Evolutionary conservation across 2,113 vertebrate genomes (phyloP).

Genomic region (Halichoerus grypus): DNA sequence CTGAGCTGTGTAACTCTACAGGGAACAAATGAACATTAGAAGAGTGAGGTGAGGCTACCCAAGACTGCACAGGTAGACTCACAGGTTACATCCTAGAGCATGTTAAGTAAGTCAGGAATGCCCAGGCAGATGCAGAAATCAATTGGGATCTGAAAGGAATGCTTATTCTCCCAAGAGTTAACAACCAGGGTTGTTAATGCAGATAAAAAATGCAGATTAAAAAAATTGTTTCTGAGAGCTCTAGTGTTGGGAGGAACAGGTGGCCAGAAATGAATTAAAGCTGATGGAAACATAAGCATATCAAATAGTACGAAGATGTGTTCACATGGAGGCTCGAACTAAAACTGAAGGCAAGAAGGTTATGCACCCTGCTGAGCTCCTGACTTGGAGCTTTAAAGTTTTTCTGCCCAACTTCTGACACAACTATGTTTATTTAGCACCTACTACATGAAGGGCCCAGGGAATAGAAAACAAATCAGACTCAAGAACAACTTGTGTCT

Average conservation of each 20-base stretch:
- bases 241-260: neutral
- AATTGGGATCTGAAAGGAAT: neutral
- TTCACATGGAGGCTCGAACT: neutral
- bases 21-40: neutral
- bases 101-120: neutral
- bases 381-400: neutral
- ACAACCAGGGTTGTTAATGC: neutral
- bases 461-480: neutral
- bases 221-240: neutral
- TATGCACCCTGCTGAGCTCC: neutral
- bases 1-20: neutral
- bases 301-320: neutral
- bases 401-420: constrained; percentile 6
- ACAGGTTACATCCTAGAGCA: neutral
- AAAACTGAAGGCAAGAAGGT: neutral
- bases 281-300: neutral
- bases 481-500: neutral
- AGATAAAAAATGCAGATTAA: neutral
- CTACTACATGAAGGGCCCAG: neutral
- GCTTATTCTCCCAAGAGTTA: neutral
- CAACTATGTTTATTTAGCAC: neutral
- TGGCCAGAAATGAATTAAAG: neutral
- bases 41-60: neutral
- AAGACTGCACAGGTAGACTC: neutral
- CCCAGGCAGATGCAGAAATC: neutral